These are phyloP conservation scores for Ametastegia equiseti DNA, from an alignment of 2,888 invertebrate species.

Conservation along the genomic window DNA sequence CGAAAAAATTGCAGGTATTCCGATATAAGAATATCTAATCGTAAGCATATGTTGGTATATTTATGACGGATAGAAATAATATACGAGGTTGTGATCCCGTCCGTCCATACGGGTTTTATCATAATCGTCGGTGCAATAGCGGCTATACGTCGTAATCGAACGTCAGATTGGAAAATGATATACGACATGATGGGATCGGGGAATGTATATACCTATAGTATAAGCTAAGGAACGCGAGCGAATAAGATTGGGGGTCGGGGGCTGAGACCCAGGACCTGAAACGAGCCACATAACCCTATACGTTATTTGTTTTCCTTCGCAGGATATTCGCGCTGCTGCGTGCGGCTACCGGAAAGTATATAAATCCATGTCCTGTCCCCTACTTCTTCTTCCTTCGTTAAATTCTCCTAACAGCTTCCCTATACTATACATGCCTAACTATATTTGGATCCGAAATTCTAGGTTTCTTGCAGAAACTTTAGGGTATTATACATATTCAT, in stretches of 20 bases:
- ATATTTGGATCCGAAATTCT: no score
- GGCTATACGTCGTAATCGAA: constrained; percentile 54
- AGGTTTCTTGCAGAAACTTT: no score
- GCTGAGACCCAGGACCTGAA: no score
- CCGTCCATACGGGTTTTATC: constrained; percentile 53
- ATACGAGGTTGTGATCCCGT: neutral
- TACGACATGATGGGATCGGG: constrained; percentile 46
- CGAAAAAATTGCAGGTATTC: no score
- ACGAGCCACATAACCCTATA: neutral
- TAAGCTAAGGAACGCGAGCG: constrained; percentile 15
- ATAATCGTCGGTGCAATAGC: constrained; percentile 57
- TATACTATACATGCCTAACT: no score
- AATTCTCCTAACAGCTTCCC: neutral
- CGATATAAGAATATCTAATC: no score
- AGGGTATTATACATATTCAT: no score
- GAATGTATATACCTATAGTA: no score
- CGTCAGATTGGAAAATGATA: constrained; percentile 57
- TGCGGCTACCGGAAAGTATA: neutral
- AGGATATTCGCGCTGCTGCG: neutral
- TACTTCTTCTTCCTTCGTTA: no score
- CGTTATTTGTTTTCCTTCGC: constrained; percentile 36
- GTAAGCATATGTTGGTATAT: neutral
- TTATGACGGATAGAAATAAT: neutral
- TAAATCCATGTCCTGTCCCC: constrained; percentile 34
- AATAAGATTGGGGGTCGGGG: constrained; percentile 6